A percentile compares a stretch with the other conserved stretches of the same genome.
Conservation (phyloP, 2,113 vertebrate species). For the Zosterops japonicus region DNA sequence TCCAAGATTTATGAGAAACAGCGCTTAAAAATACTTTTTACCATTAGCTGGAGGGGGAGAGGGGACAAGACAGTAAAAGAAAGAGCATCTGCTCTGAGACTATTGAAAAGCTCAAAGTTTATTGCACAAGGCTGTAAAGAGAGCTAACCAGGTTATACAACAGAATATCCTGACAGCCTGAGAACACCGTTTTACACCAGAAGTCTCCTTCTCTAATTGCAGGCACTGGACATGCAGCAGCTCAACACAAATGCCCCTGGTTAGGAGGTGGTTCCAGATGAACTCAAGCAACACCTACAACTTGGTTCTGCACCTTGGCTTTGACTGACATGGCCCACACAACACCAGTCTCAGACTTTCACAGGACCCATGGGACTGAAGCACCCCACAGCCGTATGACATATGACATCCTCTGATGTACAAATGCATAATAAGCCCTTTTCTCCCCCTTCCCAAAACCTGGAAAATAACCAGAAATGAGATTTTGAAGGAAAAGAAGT, state of each 20-base stretch:
- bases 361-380: neutral
- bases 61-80: neutral
- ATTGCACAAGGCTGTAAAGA: neutral
- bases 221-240: neutral
- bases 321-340: neutral
- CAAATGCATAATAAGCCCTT: neutral
- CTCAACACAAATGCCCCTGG: neutral
- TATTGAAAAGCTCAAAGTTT: neutral
- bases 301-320: neutral
- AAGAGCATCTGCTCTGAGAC: neutral
- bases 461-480: neutral
- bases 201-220: neutral
- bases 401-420: accelerated
- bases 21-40: slow-evolving; percentile 8
- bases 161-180: neutral
- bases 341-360: neutral
- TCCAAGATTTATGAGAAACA: neutral
- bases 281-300: neutral
- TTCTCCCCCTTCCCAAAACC: neutral
- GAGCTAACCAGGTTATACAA: neutral
- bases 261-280: neutral
- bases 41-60: neutral
- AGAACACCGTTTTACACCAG: neutral
- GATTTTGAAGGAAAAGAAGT: neutral
- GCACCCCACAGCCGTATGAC: neutral